Percentiles rank a stretch among this genome's conserved stretches.
Conservation (phyloP, 2,797 vertebrate species). For the Acropternis orthonyx region DNA sequence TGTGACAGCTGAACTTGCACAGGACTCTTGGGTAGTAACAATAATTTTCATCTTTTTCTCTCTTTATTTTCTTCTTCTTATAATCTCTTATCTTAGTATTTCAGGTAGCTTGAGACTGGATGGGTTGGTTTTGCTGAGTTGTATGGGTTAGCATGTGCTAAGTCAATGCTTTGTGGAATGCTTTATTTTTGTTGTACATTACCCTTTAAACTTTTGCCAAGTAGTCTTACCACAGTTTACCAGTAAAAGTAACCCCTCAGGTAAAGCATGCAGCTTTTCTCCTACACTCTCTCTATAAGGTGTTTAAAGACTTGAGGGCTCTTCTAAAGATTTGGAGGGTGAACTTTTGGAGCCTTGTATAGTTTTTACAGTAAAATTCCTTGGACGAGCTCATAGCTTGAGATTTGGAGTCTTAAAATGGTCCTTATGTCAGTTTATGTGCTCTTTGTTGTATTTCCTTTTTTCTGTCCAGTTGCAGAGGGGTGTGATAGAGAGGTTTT, state of each 20-base stretch:
- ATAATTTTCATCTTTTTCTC: neutral
- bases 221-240: neutral
- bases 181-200: neutral
- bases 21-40: neutral
- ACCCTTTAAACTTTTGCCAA: neutral
- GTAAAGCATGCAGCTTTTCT: neutral
- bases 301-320: neutral
- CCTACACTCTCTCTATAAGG: neutral
- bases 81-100: neutral
- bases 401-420: neutral
- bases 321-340: neutral
- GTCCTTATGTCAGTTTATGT: neutral
- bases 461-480: neutral
- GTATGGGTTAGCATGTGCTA: neutral
- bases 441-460: neutral
- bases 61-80: neutral
- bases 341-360: neutral
- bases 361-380: neutral
- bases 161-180: neutral
- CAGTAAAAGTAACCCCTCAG: neutral
- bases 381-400: neutral
- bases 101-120: neutral
- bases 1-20: neutral
- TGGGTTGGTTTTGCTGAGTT: neutral
- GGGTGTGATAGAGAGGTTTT: neutral